A percentile compares a stretch with the other conserved stretches of the same genome.
Conservation (phyloP, 2,797 vertebrate species). For the Rhinichthys osculus region DNA sequence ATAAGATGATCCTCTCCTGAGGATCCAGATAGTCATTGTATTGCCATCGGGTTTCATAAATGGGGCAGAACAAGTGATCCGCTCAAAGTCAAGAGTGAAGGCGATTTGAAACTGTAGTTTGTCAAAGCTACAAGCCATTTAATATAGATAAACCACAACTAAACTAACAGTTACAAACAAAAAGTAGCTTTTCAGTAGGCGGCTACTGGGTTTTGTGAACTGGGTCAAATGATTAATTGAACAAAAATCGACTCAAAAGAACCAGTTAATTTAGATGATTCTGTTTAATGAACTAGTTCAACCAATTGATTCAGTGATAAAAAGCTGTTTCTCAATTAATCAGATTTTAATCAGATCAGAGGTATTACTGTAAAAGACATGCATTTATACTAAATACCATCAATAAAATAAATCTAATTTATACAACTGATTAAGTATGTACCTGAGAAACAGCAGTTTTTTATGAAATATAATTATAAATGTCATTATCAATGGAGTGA, state of each 20-base stretch:
- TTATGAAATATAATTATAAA: no score
- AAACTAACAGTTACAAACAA: neutral
- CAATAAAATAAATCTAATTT: neutral
- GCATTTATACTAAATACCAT: neutral
- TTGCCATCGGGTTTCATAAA: slow-evolving; percentile 16
- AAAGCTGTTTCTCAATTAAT: neutral
- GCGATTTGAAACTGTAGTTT: neutral
- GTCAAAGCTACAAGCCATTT: neutral
- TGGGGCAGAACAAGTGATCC: neutral
- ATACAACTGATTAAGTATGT: neutral
- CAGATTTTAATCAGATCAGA: no score
- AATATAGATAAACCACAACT: neutral
- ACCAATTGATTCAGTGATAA: neutral
- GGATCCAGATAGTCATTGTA: neutral
- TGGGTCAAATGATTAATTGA: neutral
- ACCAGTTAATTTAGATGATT: neutral
- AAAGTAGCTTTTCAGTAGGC: neutral
- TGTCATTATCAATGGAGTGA: neutral
- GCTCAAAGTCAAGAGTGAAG: neutral
- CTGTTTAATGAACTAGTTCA: neutral
- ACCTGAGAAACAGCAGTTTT: neutral
- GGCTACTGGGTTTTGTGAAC: neutral
- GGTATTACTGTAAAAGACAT: neutral
- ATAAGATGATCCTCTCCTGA: slow-evolving; percentile 28
- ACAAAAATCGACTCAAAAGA: neutral